These are phyloP conservation scores for Choristoneura fumiferana DNA, from an alignment of 1,140 invertebrate genomes.

Conservation along the genomic window DNA sequence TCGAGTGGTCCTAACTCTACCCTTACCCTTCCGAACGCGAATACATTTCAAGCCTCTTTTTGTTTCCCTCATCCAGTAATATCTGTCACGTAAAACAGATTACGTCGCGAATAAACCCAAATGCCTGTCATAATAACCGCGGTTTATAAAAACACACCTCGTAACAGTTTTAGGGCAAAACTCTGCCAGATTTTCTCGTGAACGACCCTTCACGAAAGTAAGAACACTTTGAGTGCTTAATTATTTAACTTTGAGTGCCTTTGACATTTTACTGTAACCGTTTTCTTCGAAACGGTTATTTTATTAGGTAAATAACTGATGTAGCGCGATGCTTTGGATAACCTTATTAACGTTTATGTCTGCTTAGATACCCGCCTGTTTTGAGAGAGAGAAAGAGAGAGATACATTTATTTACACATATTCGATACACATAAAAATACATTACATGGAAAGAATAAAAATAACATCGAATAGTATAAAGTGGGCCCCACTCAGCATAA, in stretches of 20 bases:
- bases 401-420: too few relatives aligned
- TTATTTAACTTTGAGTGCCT: constrained; percentile 15
- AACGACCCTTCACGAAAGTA: constrained; percentile 1
- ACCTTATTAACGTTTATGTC: background rate
- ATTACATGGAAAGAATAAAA: too few relatives aligned
- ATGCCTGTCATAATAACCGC: constrained; percentile 13
- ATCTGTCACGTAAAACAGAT: constrained; percentile 18
- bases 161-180: constrained; percentile 13
- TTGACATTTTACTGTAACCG: constrained; percentile 17
- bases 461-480: too few relatives aligned
- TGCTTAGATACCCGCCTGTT: background rate
- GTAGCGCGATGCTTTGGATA: background rate
- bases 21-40: background rate
- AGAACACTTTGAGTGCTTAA: constrained; percentile 16
- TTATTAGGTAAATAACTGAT: background rate
- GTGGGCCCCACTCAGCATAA: too few relatives aligned
- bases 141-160: constrained; percentile 18
- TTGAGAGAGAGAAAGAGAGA: too few relatives aligned
- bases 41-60: constrained; percentile 1
- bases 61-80: background rate
- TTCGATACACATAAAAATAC: too few relatives aligned
- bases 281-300: constrained; percentile 14
- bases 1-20: background rate
- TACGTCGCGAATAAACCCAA: constrained; percentile 9
- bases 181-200: background rate